These are phyloP conservation scores for Apantesis nais DNA, from an alignment of 2,888 invertebrate genomes.

Conservation along the genomic window DNA sequence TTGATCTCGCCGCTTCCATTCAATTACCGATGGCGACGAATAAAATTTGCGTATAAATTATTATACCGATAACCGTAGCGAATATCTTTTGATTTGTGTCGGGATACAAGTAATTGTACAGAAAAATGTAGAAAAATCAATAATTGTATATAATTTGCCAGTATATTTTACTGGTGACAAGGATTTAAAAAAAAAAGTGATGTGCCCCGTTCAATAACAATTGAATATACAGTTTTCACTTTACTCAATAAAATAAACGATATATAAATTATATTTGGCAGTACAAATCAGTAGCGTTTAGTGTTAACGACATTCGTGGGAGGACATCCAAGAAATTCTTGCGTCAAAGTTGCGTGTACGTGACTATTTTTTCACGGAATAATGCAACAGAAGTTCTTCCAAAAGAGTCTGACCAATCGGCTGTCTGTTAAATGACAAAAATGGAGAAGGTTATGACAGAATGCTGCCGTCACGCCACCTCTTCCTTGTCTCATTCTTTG, in stretches of 20 bases:
- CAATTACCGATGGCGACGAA: conserved; percentile 64
- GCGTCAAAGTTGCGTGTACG: conserved; percentile 54
- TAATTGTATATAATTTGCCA: conserved; percentile 46
- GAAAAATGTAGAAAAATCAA: conserved; percentile 37
- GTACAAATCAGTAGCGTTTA: conserved; percentile 44
- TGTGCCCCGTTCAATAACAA: not conserved
- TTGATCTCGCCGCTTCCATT: conserved; percentile 56
- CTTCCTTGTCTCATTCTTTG: not conserved
- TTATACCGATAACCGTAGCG: conserved; percentile 32
- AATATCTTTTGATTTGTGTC: conserved; percentile 48
- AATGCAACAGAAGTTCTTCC: conserved; percentile 50
- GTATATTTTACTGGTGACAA: not conserved
- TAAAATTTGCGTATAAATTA: conserved; percentile 61
- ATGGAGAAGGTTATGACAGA: conserved; percentile 56
- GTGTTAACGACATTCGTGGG: conserved; percentile 53
- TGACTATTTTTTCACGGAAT: conserved; percentile 57
- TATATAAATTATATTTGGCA: conserved; percentile 24
- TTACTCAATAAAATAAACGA: not conserved
- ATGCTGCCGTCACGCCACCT: conserved; percentile 36
- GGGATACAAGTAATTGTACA: conserved; percentile 16
- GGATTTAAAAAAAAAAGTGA: not conserved
- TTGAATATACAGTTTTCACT: not conserved
- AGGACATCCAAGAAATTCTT: conserved; percentile 46
- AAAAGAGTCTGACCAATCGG: conserved; percentile 43
- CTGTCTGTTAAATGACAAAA: conserved; percentile 60